These are phyloP conservation scores for Oxycera nigricornis DNA, from an alignment of 2,888 invertebrate species.

Conservation along the genomic window DNA sequence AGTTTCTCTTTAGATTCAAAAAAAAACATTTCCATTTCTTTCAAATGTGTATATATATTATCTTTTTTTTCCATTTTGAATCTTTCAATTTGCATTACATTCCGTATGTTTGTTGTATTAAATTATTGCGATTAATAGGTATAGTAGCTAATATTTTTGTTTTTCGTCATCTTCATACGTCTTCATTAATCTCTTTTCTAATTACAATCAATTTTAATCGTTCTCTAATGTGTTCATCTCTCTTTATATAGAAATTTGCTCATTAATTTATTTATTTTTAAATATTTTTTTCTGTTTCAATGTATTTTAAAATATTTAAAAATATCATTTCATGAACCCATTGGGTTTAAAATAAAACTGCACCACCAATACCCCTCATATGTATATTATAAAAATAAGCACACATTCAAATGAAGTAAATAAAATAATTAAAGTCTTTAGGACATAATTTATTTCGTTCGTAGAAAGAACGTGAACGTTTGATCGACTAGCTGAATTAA, in stretches of 20 bases:
- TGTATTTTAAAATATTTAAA: slow-evolving; percentile 53
- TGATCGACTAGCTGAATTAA: too few relatives aligned
- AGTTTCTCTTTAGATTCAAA: slow-evolving; percentile 40
- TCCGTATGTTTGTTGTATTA: neutral
- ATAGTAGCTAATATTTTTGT: neutral
- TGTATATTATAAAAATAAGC: too few relatives aligned
- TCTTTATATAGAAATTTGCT: slow-evolving; percentile 50
- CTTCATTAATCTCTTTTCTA: neutral
- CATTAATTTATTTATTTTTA: slow-evolving; percentile 49
- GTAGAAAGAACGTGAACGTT: too few relatives aligned
- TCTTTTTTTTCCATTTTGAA: neutral
- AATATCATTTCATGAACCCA: slow-evolving; percentile 58
- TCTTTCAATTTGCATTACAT: neutral
- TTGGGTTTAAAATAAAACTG: slow-evolving; percentile 61
- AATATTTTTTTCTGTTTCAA: slow-evolving; percentile 50
- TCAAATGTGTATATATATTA: neutral
- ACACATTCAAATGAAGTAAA: too few relatives aligned
- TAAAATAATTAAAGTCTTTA: too few relatives aligned
- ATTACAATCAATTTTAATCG: slow-evolving; percentile 38
- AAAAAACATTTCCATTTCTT: slow-evolving; percentile 42
- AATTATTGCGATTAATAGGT: slow-evolving; percentile 17
- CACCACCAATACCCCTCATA: slow-evolving; percentile 53
- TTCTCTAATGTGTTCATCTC: slow-evolving; percentile 48
- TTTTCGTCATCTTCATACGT: slow-evolving; percentile 4
- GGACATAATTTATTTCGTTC: too few relatives aligned